Base-by-base conservation (phyloP, 2,113 vertebrate species). In the Notarius lentiginosus region DNA sequence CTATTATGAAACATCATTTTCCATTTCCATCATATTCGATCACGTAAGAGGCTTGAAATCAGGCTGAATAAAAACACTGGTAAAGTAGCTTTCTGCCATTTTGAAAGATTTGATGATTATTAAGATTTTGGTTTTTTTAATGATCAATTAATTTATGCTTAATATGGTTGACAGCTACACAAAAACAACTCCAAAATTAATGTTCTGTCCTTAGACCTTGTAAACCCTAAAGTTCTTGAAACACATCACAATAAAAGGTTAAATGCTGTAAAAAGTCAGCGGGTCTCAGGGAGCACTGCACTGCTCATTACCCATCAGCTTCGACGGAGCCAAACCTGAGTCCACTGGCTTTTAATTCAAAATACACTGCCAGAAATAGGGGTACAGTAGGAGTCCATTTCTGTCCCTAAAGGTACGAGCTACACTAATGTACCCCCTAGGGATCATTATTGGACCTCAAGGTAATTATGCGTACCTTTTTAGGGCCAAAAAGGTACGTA, bases 1-100 rank as follows among this genome's bases (percentile, higher is more conserved):
- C 76, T 84, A 68, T 86, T 86, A 76, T 51, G 51, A 65, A 86
- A 86, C 14, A 82, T 82, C 8, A 87, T 86, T 47, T 84, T 34
- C 63, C 82, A 83, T 88, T 79, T 77, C 1, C 20, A 49, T 84
- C 76, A 76, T 65, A 65, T 87, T 85, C 20, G 30, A 83, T 90
- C 51, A 80, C 30, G 56, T 79, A 73, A 86, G 63, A 86, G 27
- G 55, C 11, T 63, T 79, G 10, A 87, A 79, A 75, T 84, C 58
- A 76, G 76, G 20, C 27, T 2, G 22, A 76, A 70, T 2, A 63
- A 60, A 73, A 53, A 84, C 8, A 22, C 55, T 24, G 34, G 34
- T 1, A 22, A 8, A 22, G 11, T 49, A 34, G n/a, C 0, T 12
- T 41, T 41, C 10, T 58, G 18, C 18, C 70, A 20, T 73, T 73